A percentile compares a stretch with the other conserved stretches of the same genome.
Conservation (phyloP, 2,797 vertebrate species). For the Buceros bicornis region DNA sequence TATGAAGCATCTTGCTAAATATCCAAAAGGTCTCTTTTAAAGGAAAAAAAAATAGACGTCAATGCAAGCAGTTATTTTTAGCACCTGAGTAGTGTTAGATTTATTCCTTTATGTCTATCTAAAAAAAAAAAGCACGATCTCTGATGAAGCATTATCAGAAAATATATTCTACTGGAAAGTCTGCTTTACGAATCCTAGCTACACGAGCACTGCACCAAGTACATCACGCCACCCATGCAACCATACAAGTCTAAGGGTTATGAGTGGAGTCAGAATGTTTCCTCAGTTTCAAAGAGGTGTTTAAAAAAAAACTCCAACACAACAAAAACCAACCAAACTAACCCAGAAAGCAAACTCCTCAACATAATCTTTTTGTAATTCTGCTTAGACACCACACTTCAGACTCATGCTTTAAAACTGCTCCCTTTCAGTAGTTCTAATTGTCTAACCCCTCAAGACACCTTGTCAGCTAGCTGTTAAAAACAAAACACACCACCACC, state of each 20-base stretch:
- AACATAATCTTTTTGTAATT: not conserved
- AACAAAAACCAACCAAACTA: not conserved
- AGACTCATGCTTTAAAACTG: not conserved
- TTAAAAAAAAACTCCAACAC: not conserved
- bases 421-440: not conserved
- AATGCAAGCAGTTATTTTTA: conserved; percentile 48
- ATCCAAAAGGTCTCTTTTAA: conserved; percentile 33
- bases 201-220: not conserved
- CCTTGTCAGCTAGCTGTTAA: not conserved
- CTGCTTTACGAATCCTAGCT: not conserved
- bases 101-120: conserved; percentile 43
- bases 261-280: not conserved
- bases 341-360: not conserved
- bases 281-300: not conserved
- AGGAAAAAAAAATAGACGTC: not conserved
- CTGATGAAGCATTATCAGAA: conserved; percentile 22
- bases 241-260: not conserved
- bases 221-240: not conserved
- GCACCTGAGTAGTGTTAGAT: conserved; percentile 23
- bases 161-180: not conserved
- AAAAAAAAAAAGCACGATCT: not conserved
- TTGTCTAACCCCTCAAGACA: not conserved
- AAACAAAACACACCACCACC: not conserved
- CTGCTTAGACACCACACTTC: not conserved
- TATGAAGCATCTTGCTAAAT: conserved; percentile 20